Percentiles rank a stretch among this genome's conserved stretches.
phyloP scores from a whole-genome alignment of 1,140 invertebrate genomes.

The Laupala kohalensis region DNA sequence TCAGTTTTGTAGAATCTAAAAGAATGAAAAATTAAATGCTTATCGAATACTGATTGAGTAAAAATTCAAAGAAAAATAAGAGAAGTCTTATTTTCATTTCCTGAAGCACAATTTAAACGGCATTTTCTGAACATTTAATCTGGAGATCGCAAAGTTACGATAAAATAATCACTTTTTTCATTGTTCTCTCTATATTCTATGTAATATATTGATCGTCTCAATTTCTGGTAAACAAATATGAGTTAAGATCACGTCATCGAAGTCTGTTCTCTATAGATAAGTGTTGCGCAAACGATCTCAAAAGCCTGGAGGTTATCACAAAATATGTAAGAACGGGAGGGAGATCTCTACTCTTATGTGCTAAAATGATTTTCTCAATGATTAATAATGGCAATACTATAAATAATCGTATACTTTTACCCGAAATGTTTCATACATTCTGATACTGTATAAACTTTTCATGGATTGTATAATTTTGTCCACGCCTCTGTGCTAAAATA shows the following conservation, averaged over 20 bases:
- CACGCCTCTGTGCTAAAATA: too few relatives aligned
- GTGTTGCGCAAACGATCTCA: background rate
- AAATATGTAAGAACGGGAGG: background rate
- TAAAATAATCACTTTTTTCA: background rate
- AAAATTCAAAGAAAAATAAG: background rate
- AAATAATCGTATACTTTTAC: too few relatives aligned
- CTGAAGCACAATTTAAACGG: background rate
- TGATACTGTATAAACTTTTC: too few relatives aligned
- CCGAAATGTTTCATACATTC: too few relatives aligned
- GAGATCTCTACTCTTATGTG: too few relatives aligned
- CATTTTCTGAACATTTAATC: background rate
- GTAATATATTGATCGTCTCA: background rate
- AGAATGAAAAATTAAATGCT: background rate
- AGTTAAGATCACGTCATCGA: background rate
- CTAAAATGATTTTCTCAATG: too few relatives aligned
- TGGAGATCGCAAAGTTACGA: background rate
- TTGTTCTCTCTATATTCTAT: background rate
- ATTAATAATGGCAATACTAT: too few relatives aligned
- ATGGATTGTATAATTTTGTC: too few relatives aligned
- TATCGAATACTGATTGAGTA: too few relatives aligned
- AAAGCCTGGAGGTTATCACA: background rate
- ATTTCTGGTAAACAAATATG: background rate
- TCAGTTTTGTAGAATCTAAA: background rate
- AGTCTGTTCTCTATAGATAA: background rate
- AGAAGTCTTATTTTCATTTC: background rate